A percentile compares a stretch with the other conserved stretches of the same genome.
Evolutionary conservation across 1,140 invertebrate species (phyloP).

Genomic region (Cydia pomonella): DNA sequence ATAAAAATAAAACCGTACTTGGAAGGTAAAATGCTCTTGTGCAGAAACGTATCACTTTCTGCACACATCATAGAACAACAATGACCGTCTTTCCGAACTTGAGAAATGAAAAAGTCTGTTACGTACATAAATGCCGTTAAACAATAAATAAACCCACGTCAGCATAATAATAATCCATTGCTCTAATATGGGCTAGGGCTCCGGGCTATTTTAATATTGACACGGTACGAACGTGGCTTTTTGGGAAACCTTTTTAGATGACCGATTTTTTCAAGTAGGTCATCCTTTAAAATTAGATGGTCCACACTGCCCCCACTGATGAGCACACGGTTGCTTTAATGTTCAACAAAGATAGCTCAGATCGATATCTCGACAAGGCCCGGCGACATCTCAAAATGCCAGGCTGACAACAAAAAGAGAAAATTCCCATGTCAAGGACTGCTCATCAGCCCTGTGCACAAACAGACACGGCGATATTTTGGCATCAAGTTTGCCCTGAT

Average conservation of each 20-base stretch:
- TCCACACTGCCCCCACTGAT: constrained; percentile 46
- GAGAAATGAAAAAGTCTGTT: no score
- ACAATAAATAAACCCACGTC: not conserved
- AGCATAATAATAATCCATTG: constrained; percentile 8
- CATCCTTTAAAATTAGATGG: constrained; percentile 72
- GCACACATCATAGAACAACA: no score
- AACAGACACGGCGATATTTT: constrained; percentile 45
- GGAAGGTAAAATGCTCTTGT: no score
- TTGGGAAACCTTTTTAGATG: constrained; percentile 54
- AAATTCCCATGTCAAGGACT: constrained; percentile 42
- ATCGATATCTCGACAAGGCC: constrained; percentile 55
- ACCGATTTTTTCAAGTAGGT: constrained; percentile 71
- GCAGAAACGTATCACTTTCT: no score
- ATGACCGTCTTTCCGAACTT: no score
- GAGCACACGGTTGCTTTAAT: constrained; percentile 51
- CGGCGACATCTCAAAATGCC: constrained; percentile 41
- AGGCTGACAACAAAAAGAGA: constrained; percentile 41
- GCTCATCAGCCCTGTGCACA: constrained; percentile 43
- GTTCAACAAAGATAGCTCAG: constrained; percentile 58
- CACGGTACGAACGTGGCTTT: constrained; percentile 35
- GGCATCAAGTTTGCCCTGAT: constrained; percentile 45
- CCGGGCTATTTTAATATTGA: constrained; percentile 18
- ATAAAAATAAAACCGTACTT: no score
- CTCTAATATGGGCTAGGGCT: not conserved
- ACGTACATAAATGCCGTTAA: not conserved